phyloP scores from a whole-genome alignment of 1,140 invertebrate genomes.

The Drosophila erecta region DNA sequence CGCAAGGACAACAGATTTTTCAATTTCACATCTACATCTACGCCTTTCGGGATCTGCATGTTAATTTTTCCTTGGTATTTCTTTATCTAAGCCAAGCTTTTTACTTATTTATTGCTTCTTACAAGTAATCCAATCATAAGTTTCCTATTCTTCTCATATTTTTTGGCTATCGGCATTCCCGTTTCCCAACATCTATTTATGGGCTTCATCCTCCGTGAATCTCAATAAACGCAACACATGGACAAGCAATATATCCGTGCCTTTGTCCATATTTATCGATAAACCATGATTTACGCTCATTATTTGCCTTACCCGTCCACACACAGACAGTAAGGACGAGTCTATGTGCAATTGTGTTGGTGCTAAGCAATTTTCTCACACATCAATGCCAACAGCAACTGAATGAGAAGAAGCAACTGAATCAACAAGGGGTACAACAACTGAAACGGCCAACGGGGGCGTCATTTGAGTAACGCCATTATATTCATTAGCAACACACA shows the following conservation, averaged over 20 bases:
- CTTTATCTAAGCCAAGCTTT: neutral
- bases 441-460: slow-evolving; percentile 33
- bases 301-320: slow-evolving; percentile 60
- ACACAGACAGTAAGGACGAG: slow-evolving; percentile 21
- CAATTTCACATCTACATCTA: neutral
- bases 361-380: slow-evolving; percentile 64
- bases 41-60: neutral
- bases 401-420: slow-evolving; percentile 24
- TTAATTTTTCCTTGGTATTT: neutral
- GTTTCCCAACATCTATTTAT: slow-evolving; percentile 14
- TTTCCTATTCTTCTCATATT: neutral
- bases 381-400: slow-evolving; percentile 61
- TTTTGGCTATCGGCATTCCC: neutral
- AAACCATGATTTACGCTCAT: slow-evolving; percentile 82
- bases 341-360: slow-evolving; percentile 47
- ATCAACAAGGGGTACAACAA: slow-evolving; percentile 24
- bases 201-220: slow-evolving; percentile 35
- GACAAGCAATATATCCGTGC: slow-evolving; percentile 25
- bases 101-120: neutral
- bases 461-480: slow-evolving; percentile 78
- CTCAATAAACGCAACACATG: slow-evolving; percentile 40
- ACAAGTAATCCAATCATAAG: neutral
- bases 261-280: slow-evolving; percentile 71
- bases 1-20: too few relatives aligned
- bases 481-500: slow-evolving; percentile 76